Conservation (phyloP, 1,140 invertebrate genomes). For the Pygmarrhopalites habei region DNA sequence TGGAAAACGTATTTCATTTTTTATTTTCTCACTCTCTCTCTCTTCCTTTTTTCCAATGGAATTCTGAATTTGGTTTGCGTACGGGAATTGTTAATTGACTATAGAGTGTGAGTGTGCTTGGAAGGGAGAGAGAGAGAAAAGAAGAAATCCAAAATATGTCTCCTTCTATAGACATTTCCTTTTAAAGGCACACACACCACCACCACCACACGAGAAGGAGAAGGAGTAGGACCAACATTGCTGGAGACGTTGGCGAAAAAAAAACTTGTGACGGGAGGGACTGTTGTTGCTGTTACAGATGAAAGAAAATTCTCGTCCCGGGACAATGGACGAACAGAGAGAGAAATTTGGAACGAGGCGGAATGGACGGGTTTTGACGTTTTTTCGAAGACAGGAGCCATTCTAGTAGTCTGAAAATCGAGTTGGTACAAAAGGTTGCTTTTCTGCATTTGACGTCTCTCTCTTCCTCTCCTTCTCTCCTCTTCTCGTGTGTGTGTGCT, state of each 20-base stretch:
- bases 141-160: conserved; percentile 6
- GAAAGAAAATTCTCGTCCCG: conserved; percentile 3
- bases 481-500: too few species aligned
- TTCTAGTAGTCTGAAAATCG: conserved; percentile 15
- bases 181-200: neutral
- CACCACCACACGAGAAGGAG: too few species aligned
- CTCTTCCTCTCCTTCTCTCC: too few species aligned
- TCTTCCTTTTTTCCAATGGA: too few species aligned
- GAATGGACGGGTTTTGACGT: conserved; percentile 16
- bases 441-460: conserved; percentile 17
- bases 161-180: conserved; percentile 10
- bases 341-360: conserved; percentile 15
- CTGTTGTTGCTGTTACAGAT: conserved; percentile 15
- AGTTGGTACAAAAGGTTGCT: conserved; percentile 5
- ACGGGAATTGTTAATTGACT: conserved; percentile 10
- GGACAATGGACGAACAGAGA: conserved; percentile 8
- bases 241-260: conserved; percentile 5
- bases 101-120: neutral
- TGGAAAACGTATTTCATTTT: too few species aligned
- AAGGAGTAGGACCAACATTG: too few species aligned
- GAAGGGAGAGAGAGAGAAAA: neutral
- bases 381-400: conserved; percentile 19
- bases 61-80: too few species aligned
- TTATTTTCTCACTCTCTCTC: too few species aligned
- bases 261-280: conserved; percentile 5